These are phyloP conservation scores for Lonchura striata DNA, from an alignment of 2,113 vertebrate genomes.

Conservation along the genomic window DNA sequence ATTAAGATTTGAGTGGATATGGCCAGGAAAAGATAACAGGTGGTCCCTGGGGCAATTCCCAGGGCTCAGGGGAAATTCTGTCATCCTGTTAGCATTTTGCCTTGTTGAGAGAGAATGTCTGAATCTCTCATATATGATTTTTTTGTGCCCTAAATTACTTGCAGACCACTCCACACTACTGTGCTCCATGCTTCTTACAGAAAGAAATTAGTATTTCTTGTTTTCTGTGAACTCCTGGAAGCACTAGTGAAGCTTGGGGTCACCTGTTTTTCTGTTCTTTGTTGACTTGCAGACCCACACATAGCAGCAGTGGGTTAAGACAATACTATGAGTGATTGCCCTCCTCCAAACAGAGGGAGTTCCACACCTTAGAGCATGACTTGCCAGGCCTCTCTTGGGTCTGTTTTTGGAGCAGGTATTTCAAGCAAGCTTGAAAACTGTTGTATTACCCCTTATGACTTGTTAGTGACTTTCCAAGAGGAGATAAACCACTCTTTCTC, in stretches of 20 bases:
- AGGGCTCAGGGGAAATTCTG: neutral
- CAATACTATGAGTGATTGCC: neutral
- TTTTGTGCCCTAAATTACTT: neutral
- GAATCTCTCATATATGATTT: neutral
- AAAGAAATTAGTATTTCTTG: neutral
- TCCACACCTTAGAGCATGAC: neutral
- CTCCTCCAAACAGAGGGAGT: neutral
- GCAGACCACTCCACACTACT: neutral
- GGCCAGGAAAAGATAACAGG: neutral
- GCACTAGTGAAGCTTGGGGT: neutral
- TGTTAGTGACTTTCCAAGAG: neutral
- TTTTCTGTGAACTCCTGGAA: neutral
- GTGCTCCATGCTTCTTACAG: neutral
- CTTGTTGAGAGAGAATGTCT: neutral
- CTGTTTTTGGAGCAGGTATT: neutral
- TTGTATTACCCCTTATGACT: neutral
- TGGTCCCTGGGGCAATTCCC: neutral
- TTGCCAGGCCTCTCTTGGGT: neutral
- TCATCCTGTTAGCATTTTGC: rapidly evolving
- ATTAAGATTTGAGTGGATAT: neutral
- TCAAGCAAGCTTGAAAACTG: neutral
- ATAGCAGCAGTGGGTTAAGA: neutral
- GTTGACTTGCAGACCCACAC: neutral
- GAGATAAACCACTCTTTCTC: neutral
- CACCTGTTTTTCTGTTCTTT: neutral